Evolutionary conservation across 2,113 vertebrate species (phyloP), one percentile per base, ranked within the genome.

Genomic region (Seriola quinqueradiata): DNA sequence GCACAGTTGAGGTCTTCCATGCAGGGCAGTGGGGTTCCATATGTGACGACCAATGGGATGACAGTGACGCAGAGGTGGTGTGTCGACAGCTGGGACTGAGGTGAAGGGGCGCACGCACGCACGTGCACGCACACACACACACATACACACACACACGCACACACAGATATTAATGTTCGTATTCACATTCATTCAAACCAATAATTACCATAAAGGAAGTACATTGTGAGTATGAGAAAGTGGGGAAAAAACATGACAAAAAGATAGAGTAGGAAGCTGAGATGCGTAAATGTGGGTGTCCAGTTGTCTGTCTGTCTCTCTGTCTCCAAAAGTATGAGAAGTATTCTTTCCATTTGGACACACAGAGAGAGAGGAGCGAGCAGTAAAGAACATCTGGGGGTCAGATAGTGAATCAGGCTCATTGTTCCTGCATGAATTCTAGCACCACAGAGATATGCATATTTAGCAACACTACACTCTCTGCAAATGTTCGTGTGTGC

Each of bases 41-140:
- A 79, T 99, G 98, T 60, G 98, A 99, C 0, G 97, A 99, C 89
- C 97, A 99, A 67, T 99, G 98, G 97, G 98, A 99, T 10, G 95
- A 97, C n/a, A 96, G 95, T 0, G 98, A 99, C 59, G 98, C 98
- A 34, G 98, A 99, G 89, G 98, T 99, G 67, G 93, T 99, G 89
- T 99, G 98, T 93, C 96, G 98, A 94, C 98, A 99, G 90, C 95
- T 99, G 69, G 97, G 98, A 64, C 93, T 98, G 73, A 97, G 98
- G 98, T 99, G 87, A 92, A 95, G 85, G 42, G 14, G 8, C 52
- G 34, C 55, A 7, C 40, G 16, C 38, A 38, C 6, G 40, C 17
- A 70, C 58, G 38, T 28, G 21, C 48, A 59, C 25, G 36, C 25
- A 23, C 1, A 69, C 40, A 42, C 40, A 70, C 58, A 44, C 38